These are phyloP conservation scores for Xiphophorus hellerii DNA, from an alignment of 2,113 vertebrate species.

Conservation along the genomic window DNA sequence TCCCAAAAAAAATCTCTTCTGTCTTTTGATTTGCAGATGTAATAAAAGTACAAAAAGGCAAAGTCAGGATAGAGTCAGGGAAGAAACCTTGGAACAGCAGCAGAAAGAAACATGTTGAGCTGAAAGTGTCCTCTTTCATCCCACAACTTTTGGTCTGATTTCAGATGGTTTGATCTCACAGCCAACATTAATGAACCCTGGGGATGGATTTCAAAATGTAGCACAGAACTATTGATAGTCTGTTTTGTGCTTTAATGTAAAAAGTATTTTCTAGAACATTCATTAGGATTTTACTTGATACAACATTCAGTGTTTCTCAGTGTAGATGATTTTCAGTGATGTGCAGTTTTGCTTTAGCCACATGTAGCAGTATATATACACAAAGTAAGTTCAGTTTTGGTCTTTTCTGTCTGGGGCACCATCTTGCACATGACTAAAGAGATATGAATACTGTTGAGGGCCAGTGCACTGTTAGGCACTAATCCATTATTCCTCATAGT, in stretches of 20 bases:
- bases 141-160: constrained; percentile 36
- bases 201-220: constrained; percentile 42
- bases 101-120: constrained; percentile 16
- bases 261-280: not conserved
- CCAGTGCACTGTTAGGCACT: not conserved
- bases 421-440: not conserved
- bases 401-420: not conserved
- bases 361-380: too few species aligned
- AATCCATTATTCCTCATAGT: not conserved
- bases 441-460: not conserved
- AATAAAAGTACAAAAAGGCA: not conserved
- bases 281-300: not conserved
- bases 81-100: constrained; percentile 13
- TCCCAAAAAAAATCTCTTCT: not conserved
- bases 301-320: too few species aligned
- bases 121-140: constrained; percentile 34
- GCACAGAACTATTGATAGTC: not conserved
- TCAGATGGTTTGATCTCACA: constrained; percentile 27
- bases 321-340: too few species aligned
- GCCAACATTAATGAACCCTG: constrained; percentile 42
- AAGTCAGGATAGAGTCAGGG: constrained; percentile 19
- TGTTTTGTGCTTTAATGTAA: not conserved
- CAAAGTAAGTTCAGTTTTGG: not conserved
- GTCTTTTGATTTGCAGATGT: constrained; percentile 3
- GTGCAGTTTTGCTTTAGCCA: too few species aligned